Percentiles rank a stretch among this genome's conserved stretches.
These are phyloP conservation scores for Athalia cordata DNA, from an alignment of 2,888 invertebrate species.

Conservation along the genomic window DNA sequence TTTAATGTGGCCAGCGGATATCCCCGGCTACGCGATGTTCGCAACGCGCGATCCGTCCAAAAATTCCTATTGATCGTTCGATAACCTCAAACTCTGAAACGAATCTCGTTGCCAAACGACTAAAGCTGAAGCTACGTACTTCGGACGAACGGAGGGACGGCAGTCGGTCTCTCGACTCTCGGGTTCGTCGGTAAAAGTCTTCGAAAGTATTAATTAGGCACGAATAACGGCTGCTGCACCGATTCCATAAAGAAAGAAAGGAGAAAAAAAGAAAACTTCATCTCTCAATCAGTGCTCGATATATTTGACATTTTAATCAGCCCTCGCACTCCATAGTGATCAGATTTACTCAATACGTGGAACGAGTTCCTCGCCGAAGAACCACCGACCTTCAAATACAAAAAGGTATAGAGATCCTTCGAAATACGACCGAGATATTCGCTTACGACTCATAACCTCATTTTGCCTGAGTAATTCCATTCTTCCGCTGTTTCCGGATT, in stretches of 20 bases:
- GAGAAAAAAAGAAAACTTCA: too few species aligned
- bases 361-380: too few species aligned
- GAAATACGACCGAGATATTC: not conserved
- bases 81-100: conserved; percentile 50
- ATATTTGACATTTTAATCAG: too few species aligned
- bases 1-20: conserved; percentile 49
- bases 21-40: conserved; percentile 37
- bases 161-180: not conserved
- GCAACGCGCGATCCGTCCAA: conserved; percentile 42
- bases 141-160: conserved; percentile 11
- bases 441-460: conserved; percentile 18
- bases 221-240: too few species aligned
- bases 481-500: not conserved
- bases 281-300: too few species aligned
- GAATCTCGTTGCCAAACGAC: conserved; percentile 33
- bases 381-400: not conserved
- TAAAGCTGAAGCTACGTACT: conserved; percentile 10
- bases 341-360: too few species aligned
- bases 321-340: too few species aligned
- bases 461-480: conserved; percentile 5
- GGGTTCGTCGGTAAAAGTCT: conserved; percentile 16
- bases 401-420: not conserved
- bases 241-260: not conserved
- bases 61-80: conserved; percentile 46
- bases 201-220: not conserved